phyloP scores from a whole-genome alignment of 2,888 invertebrate species.

The Chrysotoxum bicinctum region DNA sequence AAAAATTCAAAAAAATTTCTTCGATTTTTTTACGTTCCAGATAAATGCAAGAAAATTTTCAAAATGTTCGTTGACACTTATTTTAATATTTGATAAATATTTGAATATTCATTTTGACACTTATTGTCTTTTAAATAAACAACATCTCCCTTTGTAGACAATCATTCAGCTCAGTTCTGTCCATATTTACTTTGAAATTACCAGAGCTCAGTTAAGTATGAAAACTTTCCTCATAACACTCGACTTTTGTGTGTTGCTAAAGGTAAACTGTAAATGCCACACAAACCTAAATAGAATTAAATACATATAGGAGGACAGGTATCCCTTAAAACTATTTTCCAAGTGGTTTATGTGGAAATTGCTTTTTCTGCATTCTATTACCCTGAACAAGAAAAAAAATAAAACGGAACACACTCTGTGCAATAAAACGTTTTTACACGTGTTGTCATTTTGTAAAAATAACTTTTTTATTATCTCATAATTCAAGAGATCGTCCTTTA shows the following conservation, averaged over 20 bases:
- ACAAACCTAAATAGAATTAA: neutral
- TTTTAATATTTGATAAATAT: too few relatives aligned
- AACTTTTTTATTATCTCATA: constrained; percentile 72
- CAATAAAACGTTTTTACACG: constrained; percentile 70
- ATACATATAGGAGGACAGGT: too few relatives aligned
- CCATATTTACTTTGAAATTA: too few relatives aligned
- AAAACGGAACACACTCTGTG: constrained; percentile 1
- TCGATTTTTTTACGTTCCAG: too few relatives aligned
- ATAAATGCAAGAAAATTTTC: too few relatives aligned
- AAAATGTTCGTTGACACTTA: too few relatives aligned
- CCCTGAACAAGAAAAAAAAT: neutral
- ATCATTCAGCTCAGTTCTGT: too few relatives aligned
- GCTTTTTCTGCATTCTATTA: constrained; percentile 25
- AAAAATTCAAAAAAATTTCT: too few relatives aligned
- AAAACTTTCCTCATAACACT: neutral
- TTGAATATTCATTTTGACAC: too few relatives aligned
- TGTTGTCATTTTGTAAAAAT: constrained; percentile 72
- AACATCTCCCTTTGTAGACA: too few relatives aligned
- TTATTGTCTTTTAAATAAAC: too few relatives aligned
- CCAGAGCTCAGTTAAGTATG: neutral
- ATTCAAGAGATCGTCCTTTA: constrained; percentile 71
- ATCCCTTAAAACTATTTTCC: constrained; percentile 56
- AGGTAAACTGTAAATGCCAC: neutral
- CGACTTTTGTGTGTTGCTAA: neutral
- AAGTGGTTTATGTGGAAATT: constrained; percentile 64